phyloP scores from a whole-genome alignment of 2,888 invertebrate genomes.

The Agrenia bidenticulata region DNA sequence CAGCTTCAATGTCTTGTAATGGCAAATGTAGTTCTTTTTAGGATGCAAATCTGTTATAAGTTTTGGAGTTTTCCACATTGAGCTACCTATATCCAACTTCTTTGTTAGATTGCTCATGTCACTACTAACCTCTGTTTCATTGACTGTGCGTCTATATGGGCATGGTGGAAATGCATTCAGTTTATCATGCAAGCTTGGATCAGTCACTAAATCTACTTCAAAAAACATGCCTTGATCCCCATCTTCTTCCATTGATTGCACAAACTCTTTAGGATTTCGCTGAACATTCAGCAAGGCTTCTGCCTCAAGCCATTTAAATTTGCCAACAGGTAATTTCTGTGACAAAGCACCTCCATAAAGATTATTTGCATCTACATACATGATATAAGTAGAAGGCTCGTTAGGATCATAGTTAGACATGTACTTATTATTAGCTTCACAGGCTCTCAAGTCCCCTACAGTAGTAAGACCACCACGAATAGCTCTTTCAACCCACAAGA shows the following conservation, averaged over 20 bases:
- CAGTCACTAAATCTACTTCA: no score
- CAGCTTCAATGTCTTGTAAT: constrained; percentile 21
- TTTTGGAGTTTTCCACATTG: constrained; percentile 16
- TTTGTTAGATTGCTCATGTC: not conserved
- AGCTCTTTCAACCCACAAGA: constrained; percentile 23
- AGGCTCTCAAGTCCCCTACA: constrained; percentile 8
- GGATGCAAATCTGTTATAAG: constrained; percentile 17
- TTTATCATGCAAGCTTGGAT: not conserved
- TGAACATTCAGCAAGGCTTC: no score
- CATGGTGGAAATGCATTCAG: constrained; percentile 21
- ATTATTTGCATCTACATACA: constrained; percentile 29
- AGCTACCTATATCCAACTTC: not conserved
- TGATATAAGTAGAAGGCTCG: constrained; percentile 16
- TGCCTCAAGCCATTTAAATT: constrained; percentile 14
- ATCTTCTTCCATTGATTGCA: no score
- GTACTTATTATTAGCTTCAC: constrained; percentile 29
- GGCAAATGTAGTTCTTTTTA: not conserved
- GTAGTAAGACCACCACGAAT: constrained; percentile 22
- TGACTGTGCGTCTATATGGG: constrained; percentile 8
- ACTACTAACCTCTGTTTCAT: no score
- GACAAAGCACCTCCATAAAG: constrained; percentile 15
- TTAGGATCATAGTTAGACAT: constrained; percentile 1
- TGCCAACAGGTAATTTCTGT: constrained; percentile 1
- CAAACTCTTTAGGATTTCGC: no score
- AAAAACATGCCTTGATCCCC: no score